Evolutionary conservation across 1,140 invertebrate species (phyloP).

Genomic region (Calliphora vicina): DNA sequence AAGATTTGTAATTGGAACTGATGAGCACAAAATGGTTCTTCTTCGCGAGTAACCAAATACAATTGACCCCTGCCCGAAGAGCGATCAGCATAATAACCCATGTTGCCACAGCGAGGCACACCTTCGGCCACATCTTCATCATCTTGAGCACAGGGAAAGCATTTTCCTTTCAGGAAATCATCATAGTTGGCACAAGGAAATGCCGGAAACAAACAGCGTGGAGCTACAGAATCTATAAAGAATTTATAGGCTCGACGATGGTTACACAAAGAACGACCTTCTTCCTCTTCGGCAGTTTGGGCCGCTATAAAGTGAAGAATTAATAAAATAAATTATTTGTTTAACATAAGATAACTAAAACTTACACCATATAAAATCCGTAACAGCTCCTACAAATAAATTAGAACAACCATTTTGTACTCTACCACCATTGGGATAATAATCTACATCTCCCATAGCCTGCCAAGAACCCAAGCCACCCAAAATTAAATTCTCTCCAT

Average conservation of each 20-base stretch:
- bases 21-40: slow-evolving; percentile 92
- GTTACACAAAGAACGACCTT: slow-evolving; percentile 89
- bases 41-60: slow-evolving; percentile 86
- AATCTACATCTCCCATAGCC: slow-evolving; percentile 90
- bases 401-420: slow-evolving; percentile 88
- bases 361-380: slow-evolving; percentile 90
- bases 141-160: slow-evolving; percentile 67
- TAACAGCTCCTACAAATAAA: slow-evolving; percentile 89
- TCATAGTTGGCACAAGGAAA: slow-evolving; percentile 88
- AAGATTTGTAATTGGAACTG: slow-evolving; percentile 86
- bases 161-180: slow-evolving; percentile 72
- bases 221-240: slow-evolving; percentile 92
- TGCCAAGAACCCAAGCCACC: slow-evolving; percentile 85
- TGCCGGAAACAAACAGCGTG: slow-evolving; percentile 87
- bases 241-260: slow-evolving; percentile 91
- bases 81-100: slow-evolving; percentile 92
- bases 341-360: slow-evolving; percentile 34
- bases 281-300: slow-evolving; percentile 78
- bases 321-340: not conserved
- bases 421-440: slow-evolving; percentile 89
- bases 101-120: slow-evolving; percentile 78
- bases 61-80: slow-evolving; percentile 81
- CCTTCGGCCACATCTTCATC: slow-evolving; percentile 61
- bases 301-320: slow-evolving; percentile 52
- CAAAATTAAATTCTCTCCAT: slow-evolving; percentile 86